Conservation (phyloP, 2,888 invertebrate genomes). For the Phyllotreta striolata region DNA sequence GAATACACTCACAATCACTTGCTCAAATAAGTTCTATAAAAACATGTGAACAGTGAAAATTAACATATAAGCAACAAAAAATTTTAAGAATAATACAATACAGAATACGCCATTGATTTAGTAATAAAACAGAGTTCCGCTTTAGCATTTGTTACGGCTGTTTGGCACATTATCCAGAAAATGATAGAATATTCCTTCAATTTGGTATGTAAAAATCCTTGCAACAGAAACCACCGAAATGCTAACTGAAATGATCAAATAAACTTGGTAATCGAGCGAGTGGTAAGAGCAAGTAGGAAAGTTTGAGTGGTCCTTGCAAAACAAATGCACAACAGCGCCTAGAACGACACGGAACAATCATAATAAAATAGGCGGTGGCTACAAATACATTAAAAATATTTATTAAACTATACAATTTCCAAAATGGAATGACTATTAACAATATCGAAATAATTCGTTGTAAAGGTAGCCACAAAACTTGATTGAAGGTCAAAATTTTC, state of each 20-base stretch:
- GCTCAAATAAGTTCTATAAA: no score
- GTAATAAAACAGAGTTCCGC: no score
- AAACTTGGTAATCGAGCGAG: constrained; percentile 59
- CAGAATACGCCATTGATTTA: no score
- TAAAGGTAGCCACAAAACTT: constrained; percentile 7
- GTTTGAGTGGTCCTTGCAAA: constrained; percentile 84
- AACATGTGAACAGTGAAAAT: no score
- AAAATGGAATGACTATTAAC: no score
- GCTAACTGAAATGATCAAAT: constrained; percentile 15
- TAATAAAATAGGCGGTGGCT: constrained; percentile 35
- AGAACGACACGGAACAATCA: constrained; percentile 60
- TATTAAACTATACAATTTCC: background rate
- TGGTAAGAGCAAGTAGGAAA: constrained; percentile 67
- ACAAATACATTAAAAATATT: constrained; percentile 32
- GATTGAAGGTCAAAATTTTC: constrained; percentile 36
- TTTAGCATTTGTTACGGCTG: no score
- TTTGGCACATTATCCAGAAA: no score
- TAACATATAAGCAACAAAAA: no score
- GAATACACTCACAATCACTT: no score
- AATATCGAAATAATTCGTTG: background rate
- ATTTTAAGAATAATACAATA: no score
- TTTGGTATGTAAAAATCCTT: no score
- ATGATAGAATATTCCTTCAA: no score
- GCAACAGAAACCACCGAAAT: constrained; percentile 12
- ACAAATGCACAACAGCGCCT: constrained; percentile 64